phyloP scores from a whole-genome alignment of 2,888 invertebrate species.

The Clivina fossor region DNA sequence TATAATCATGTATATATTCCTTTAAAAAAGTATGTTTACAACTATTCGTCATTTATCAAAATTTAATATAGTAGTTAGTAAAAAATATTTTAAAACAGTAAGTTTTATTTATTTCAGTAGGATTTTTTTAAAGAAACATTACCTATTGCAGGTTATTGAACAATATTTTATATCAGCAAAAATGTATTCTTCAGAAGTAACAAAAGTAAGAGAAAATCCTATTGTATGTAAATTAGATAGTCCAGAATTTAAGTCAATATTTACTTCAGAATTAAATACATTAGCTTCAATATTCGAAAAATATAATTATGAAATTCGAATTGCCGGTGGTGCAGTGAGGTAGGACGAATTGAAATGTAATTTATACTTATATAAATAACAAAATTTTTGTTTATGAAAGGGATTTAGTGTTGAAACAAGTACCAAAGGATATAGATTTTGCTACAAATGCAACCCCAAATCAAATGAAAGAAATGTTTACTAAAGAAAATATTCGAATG shows the following conservation, averaged over 20 bases:
- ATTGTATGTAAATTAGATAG: conserved; percentile 70
- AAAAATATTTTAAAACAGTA: conserved; percentile 4
- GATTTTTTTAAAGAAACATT: too few relatives aligned
- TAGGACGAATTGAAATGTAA: conserved; percentile 46
- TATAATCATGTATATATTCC: too few relatives aligned
- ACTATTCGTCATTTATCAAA: background rate
- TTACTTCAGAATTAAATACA: conserved; percentile 76
- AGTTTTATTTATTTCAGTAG: too few relatives aligned
- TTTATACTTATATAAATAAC: conserved; percentile 1
- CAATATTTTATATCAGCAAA: background rate
- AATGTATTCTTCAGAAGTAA: background rate
- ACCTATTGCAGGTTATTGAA: conserved; percentile 11
- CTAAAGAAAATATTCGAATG: conserved; percentile 79
- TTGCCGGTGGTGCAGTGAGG: conserved; percentile 97
- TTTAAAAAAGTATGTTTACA: conserved; percentile 2
- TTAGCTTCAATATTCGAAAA: conserved; percentile 77
- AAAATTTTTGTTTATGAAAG: conserved; percentile 50
- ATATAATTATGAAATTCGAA: conserved; percentile 80
- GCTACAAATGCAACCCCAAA: conserved; percentile 96
- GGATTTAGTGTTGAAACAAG: conserved; percentile 75
- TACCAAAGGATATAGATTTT: conserved; percentile 93
- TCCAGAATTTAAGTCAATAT: conserved; percentile 74
- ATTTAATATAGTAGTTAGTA: background rate
- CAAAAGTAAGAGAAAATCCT: conserved; percentile 61
- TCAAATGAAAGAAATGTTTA: conserved; percentile 95